Evolutionary conservation across 2,797 vertebrate species (phyloP).

Genomic region (Limosa lapponica): DNA sequence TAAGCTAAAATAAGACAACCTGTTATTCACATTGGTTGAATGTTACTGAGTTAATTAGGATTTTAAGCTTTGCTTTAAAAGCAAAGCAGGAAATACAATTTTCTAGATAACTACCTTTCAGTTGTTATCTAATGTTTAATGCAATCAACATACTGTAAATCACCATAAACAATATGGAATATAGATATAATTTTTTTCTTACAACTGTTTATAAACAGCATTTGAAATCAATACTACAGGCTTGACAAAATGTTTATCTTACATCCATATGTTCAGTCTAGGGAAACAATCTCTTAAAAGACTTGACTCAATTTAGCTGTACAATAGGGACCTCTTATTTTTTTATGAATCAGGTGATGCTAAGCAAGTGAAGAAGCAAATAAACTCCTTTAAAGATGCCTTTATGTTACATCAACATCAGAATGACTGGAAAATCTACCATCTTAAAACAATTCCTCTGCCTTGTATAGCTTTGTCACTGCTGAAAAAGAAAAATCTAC

Average conservation of each 20-base stretch:
- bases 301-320: neutral
- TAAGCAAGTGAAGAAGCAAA: neutral
- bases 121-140: neutral
- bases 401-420: neutral
- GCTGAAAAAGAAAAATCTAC: neutral
- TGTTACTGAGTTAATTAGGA: neutral
- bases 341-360: neutral
- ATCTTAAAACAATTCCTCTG: neutral
- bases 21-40: neutral
- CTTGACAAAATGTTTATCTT: neutral
- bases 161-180: neutral
- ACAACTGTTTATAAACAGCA: neutral
- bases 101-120: neutral
- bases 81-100: neutral
- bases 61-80: neutral
- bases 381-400: neutral
- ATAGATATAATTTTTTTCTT: neutral
- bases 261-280: neutral
- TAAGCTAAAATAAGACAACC: neutral
- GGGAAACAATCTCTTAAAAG: neutral
- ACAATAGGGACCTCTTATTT: neutral
- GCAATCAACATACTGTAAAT: neutral
- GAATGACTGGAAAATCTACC: neutral
- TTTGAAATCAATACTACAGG: neutral
- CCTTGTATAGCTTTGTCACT: neutral